These are phyloP conservation scores for Octodonta nipae DNA, from an alignment of 2,888 invertebrate species.

Conservation along the genomic window DNA sequence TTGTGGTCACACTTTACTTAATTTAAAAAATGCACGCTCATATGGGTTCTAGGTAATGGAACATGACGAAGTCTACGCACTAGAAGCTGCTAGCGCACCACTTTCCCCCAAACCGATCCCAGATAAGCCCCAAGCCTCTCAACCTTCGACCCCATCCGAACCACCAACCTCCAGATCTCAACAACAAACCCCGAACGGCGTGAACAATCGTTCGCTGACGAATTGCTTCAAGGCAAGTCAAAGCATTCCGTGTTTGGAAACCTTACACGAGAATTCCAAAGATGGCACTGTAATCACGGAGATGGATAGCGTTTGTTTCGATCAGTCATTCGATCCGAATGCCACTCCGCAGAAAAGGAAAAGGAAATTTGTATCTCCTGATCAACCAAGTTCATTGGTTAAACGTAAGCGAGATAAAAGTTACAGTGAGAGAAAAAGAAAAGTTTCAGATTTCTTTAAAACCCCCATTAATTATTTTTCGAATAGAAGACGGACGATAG, in stretches of 20 bases:
- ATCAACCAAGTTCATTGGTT: conserved; percentile 13
- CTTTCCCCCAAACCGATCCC: conserved; percentile 31
- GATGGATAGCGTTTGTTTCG: conserved; percentile 19
- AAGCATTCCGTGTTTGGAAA: conserved; percentile 20
- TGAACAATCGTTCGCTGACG: background rate
- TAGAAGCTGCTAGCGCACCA: conserved; percentile 50
- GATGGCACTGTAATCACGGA: conserved; percentile 21
- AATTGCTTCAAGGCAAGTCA: conserved; percentile 11
- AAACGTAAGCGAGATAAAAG: conserved; percentile 29
- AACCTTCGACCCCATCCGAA: background rate
- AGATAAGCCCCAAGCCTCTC: background rate
- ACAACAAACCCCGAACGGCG: background rate
- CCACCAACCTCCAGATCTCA: background rate
- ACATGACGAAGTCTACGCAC: conserved; percentile 52
- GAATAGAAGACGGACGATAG: conserved; percentile 30
- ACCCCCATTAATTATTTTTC: conserved; percentile 32
- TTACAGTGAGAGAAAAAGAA: conserved; percentile 26
- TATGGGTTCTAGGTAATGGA: conserved; percentile 53
- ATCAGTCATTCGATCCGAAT: conserved; percentile 10
- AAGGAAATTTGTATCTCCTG: conserved; percentile 21
- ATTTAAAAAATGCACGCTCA: too few relatives aligned
- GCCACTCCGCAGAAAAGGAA: conserved; percentile 11
- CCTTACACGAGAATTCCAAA: conserved; percentile 26
- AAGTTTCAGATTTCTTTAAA: conserved; percentile 30
- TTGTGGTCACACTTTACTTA: too few relatives aligned